Evolutionary conservation across 2,888 invertebrate genomes (phyloP), one percentile per base, ranked within the genome.

Genomic region (Caenorhabditis sinica): DNA sequence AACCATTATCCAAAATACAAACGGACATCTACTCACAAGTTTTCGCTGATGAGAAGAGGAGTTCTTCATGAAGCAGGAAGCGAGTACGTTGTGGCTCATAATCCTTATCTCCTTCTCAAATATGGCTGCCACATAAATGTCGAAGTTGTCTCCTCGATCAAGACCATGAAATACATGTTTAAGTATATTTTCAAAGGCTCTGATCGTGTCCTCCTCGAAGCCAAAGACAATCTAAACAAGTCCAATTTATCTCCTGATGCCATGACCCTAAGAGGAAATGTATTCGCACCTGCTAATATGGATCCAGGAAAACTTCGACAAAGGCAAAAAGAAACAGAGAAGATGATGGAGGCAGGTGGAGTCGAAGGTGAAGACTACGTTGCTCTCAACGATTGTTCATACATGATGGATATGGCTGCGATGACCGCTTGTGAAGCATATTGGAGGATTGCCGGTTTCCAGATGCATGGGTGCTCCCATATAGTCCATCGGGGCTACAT

Each of bases 141-240:
- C 9, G 74, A 81, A 17, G 43, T 81, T 0, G 68, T 81, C 11
- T 33, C 30, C 4, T 51, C 73, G 1, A n/a, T 81, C 25, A 45
- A 28, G 8, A 56, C 60, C 3, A 15, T 81, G 36, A 81, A 81
- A n/a, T 74, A 81, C 11, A 74, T 81, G 15, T 81, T 74, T 43
- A 81, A 81, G 15, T 81, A 81, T n/a, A 61, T 72, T 28, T 65
- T 65, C 30, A 72, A 82, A 56, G 75, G 82, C 0, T 58, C 61
- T 0, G 82, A 75, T 28, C 82, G 76, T 5, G 76, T 65, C 1
- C 36, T 82, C 13, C 43, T 71, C n/a, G 71, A 74, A 56, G 69
- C 63, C 1, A 33, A 23, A 2, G 56, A 71, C 11, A 71, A 17
- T 3, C 17, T 45, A 4, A 17, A 23, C 2, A 20, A 17, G 6